Evolutionary conservation across 1,140 invertebrate species (phyloP).

Genomic region (Phymorhynchus buccinoides): DNA sequence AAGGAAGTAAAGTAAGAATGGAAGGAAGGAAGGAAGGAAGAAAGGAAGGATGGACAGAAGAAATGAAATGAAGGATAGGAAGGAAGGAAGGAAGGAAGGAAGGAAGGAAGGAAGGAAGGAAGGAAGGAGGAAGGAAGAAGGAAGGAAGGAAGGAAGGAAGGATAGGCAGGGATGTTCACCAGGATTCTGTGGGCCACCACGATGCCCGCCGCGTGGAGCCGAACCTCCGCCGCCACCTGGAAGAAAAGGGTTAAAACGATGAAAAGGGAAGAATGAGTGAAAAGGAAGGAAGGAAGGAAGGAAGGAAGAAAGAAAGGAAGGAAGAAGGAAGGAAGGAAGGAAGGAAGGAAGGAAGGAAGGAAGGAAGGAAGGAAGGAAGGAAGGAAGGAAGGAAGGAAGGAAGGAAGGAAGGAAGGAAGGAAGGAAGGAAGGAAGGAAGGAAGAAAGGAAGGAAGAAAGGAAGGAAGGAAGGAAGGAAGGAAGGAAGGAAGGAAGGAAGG

Average conservation of each 20-base stretch:
- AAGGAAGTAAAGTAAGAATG: too few species aligned
- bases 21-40: too few species aligned
- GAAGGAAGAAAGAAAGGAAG: background rate
- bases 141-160: too few species aligned
- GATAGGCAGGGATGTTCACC: slow-evolving; percentile 66
- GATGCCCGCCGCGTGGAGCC: slow-evolving; percentile 59
- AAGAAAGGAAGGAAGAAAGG: background rate
- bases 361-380: background rate
- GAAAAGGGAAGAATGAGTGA: background rate
- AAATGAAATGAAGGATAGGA: too few species aligned
- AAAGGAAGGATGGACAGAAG: too few species aligned
- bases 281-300: background rate
- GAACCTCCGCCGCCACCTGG: slow-evolving; percentile 59
- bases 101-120: too few species aligned
- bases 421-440: background rate
- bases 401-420: too few species aligned
- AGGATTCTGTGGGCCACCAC: slow-evolving; percentile 69
- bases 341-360: background rate
- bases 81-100: too few species aligned
- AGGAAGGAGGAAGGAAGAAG: too few species aligned
- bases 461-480: too few species aligned
- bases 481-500: too few species aligned
- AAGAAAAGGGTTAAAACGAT: background rate
- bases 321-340: background rate
- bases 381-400: too few species aligned